Evolutionary conservation across 2,113 vertebrate species (phyloP).

Genomic region (Gasterosteus nipponicus): DNA sequence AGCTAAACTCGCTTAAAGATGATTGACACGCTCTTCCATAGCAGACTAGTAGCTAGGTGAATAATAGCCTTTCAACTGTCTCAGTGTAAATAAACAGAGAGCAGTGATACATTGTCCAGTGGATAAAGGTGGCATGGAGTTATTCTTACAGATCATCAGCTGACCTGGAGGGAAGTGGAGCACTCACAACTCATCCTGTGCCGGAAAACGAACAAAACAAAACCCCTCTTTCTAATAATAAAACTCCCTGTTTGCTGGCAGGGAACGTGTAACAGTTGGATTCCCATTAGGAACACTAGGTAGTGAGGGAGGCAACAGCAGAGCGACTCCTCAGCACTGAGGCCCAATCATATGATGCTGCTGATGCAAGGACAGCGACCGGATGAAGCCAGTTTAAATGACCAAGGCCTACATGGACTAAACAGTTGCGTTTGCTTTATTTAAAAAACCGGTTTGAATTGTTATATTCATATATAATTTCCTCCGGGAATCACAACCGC

Average conservation of each 20-base stretch:
- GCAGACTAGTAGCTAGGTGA: background rate
- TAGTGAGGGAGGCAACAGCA: constrained; percentile 20
- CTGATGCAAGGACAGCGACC: constrained; percentile 63
- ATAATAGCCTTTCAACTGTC: background rate
- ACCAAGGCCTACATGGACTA: constrained; percentile 44
- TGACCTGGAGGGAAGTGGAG: constrained; percentile 20
- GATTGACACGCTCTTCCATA: background rate
- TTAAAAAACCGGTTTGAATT: background rate
- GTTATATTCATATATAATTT: background rate
- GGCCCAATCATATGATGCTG: constrained; percentile 63
- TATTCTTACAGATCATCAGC: constrained; percentile 51
- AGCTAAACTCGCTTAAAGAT: background rate
- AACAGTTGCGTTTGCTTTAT: background rate
- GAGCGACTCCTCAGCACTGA: constrained; percentile 41
- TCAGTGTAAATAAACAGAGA: background rate
- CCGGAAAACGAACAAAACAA: constrained; percentile 1
- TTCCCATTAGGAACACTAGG: background rate
- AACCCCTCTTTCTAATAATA: background rate
- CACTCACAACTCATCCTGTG: constrained; percentile 4
- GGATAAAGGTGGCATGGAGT: constrained; percentile 12
- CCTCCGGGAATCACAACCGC: background rate
- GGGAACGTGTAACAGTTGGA: background rate
- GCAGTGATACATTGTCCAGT: background rate
- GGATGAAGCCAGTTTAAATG: constrained; percentile 67
- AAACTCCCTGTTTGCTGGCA: background rate